Percentiles rank a stretch among this genome's conserved stretches.
Conservation (phyloP, 2,797 vertebrate species). For the Gouania willdenowi region DNA sequence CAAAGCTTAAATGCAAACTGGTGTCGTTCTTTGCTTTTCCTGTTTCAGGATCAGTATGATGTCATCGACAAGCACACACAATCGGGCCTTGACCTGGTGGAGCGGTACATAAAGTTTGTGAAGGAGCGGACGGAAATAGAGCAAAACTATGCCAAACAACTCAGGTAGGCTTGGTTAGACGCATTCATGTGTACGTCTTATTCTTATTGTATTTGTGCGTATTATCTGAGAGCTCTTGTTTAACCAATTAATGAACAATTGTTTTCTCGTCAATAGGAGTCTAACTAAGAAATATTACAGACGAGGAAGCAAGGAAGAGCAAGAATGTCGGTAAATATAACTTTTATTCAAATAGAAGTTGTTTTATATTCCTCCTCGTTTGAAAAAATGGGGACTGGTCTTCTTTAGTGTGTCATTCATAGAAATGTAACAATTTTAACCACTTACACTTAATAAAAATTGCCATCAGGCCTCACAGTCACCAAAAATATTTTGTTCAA, state of each 20-base stretch:
- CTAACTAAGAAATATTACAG: slow-evolving; percentile 83
- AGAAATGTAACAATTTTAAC: too few relatives aligned
- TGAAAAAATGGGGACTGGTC: too few relatives aligned
- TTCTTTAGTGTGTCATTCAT: too few relatives aligned
- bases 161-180: slow-evolving; percentile 87
- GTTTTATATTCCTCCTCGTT: too few relatives aligned
- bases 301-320: slow-evolving; percentile 78
- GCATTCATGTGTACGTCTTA: too few relatives aligned
- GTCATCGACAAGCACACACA: slow-evolving; percentile 95
- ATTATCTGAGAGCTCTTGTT: too few relatives aligned
- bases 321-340: slow-evolving; percentile 74
- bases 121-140: slow-evolving; percentile 93
- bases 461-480: too few relatives aligned
- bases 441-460: too few relatives aligned
- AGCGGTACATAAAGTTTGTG: slow-evolving; percentile 95
- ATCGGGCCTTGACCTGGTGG: slow-evolving; percentile 89
- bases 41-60: slow-evolving; percentile 89
- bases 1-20: neutral
- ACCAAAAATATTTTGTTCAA: too few relatives aligned
- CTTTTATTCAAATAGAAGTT: too few relatives aligned
- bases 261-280: slow-evolving; percentile 73
- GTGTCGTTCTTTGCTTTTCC: slow-evolving; percentile 6
- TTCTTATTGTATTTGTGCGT: too few relatives aligned
- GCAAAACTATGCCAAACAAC: slow-evolving; percentile 90
- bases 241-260: too few relatives aligned